Conservation (phyloP, 1,140 invertebrate genomes). For the Atta texana region DNA sequence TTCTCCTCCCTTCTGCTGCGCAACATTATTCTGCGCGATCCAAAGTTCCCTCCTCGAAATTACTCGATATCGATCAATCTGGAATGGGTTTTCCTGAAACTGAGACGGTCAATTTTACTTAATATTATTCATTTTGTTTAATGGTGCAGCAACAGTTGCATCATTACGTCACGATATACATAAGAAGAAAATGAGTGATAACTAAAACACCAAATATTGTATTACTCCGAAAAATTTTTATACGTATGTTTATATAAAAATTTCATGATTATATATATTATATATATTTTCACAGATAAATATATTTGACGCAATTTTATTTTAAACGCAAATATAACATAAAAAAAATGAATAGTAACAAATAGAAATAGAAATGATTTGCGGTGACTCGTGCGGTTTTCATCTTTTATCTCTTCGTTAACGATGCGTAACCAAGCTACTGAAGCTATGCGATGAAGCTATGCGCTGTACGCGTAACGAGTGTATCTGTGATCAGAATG, state of each 20-base stretch:
- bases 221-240: neutral
- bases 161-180: neutral
- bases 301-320: neutral
- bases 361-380: neutral
- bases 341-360: neutral
- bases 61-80: conserved; percentile 52
- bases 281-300: neutral
- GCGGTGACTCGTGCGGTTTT: conserved; percentile 44
- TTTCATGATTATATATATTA: neutral
- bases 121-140: neutral
- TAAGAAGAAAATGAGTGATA: neutral
- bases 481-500: conserved; percentile 65
- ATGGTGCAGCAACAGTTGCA: neutral
- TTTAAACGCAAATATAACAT: neutral
- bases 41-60: conserved; percentile 54
- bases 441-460: conserved; percentile 64
- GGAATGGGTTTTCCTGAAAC: conserved; percentile 49
- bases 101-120: conserved; percentile 43
- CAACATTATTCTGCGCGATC: conserved; percentile 23
- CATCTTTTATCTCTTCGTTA: conserved; percentile 65
- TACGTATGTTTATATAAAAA: neutral
- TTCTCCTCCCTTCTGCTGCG: neutral
- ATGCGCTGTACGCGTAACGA: conserved; percentile 70
- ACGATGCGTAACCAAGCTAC: conserved; percentile 33
- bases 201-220: neutral